Conservation (phyloP, 2,113 vertebrate genomes). For the Psammodynastes pulverulentus region DNA sequence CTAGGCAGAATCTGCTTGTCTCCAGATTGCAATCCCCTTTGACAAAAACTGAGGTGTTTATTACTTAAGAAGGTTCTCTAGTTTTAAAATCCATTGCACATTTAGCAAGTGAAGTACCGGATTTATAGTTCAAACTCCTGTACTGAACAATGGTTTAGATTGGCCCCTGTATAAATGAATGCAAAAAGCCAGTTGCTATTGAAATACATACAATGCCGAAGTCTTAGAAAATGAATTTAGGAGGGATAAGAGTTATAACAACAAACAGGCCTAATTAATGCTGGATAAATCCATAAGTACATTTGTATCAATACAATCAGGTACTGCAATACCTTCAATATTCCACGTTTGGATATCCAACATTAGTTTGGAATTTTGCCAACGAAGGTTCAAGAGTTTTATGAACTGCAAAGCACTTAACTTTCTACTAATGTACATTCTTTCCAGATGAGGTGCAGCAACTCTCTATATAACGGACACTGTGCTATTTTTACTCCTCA, state of each 20-base stretch:
- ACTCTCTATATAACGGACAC: constrained; percentile 24
- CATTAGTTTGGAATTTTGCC: constrained; percentile 6
- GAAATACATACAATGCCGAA: constrained; percentile 13
- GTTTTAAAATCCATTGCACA: constrained; percentile 14
- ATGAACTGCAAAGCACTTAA: constrained; percentile 34
- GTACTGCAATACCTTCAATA: constrained; percentile 27
- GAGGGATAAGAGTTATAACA: constrained; percentile 15
- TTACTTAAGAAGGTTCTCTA: not conserved
- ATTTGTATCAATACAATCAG: too few relatives aligned
- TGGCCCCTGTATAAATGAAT: fast-evolving
- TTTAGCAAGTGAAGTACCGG: not conserved
- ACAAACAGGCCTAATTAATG: not conserved
- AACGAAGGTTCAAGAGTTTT: constrained; percentile 33
- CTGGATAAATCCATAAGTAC: constrained; percentile 1
- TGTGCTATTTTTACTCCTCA: not conserved
- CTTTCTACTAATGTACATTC: constrained; percentile 21
- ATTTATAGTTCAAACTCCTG: not conserved
- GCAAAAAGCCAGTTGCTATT: constrained; percentile 26
- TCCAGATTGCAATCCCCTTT: not conserved
- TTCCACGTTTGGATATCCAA: constrained; percentile 19
- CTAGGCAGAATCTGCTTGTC: not conserved
- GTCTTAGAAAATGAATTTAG: constrained; percentile 33
- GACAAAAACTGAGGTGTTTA: not conserved
- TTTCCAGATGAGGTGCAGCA: constrained; percentile 42
- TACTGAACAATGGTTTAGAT: not conserved